Base-by-base conservation (phyloP, 2,888 invertebrate species). In the Actias luna region DNA sequence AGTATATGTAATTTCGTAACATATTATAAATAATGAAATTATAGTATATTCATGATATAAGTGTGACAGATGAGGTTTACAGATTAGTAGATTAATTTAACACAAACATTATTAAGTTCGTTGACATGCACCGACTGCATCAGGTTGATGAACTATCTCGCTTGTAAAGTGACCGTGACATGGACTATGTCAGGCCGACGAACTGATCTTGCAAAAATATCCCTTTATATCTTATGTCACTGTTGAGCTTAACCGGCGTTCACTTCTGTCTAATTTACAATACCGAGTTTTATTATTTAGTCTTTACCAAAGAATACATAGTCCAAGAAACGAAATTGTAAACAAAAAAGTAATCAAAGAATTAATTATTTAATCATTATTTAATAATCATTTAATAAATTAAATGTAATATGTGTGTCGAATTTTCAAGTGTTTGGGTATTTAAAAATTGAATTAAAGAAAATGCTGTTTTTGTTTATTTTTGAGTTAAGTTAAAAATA, bases 81-180 rank as follows among this genome's bases (percentile, higher is more conserved):
- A 39, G 42, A 5, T 42, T 42, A 5, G 0, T 8, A 42, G 42
- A 50, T 50, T 50, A 50, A 50, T 50, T 50, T 50, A n/a, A 18
- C 42, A 18, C n/a, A 7, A 42, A 8, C 5, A 7, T 42, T 42
- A 42, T 8, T 5, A 50, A 65, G 73, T 71, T 69, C 71, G 64
- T 74, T 75, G 74, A 74, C 77, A 70, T 50, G 1, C 63, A 36
- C 29, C 59, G 70, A 65, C 67, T 63, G 67, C 64, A 5, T 33
- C 61, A 35, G 66, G 67, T 73, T 71, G 64, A 61, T 74, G 76
- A 76, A 72, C 77, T 55, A 12, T 27, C 35, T 16, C 36, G 46
- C 29, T 33, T 62, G 33, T 58, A 71, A 77, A 77, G 77, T 78
- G 77, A 75, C 78, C 72, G 67, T 58, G 27, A 61, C 33, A 33